Evolutionary conservation across 2,113 vertebrate genomes (phyloP).

Genomic region (Uropsilus gracilis): DNA sequence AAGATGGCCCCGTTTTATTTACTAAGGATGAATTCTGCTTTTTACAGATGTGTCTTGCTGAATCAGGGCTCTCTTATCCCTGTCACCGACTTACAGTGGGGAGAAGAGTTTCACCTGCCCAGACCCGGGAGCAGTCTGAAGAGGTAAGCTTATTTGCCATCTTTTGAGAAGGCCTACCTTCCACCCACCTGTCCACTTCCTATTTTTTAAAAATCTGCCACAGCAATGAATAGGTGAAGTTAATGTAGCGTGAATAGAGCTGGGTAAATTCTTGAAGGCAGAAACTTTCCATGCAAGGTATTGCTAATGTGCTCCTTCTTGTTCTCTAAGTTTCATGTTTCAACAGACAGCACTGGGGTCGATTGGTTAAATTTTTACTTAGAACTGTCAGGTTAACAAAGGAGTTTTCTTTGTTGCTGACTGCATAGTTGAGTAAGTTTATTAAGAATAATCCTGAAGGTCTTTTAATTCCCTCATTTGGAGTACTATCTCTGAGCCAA

Average conservation of each 20-base stretch:
- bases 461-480: conserved; percentile 17
- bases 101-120: conserved; percentile 93
- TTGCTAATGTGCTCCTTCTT: conserved; percentile 58
- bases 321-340: conserved; percentile 64
- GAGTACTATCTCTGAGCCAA: neutral
- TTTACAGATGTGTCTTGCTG: conserved; percentile 94
- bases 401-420: conserved; percentile 32
- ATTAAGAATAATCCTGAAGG: conserved; percentile 5
- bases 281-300: conserved; percentile 51
- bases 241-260: conserved; percentile 59
- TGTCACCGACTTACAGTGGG: conserved; percentile 98
- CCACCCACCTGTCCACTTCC: conserved; percentile 47
- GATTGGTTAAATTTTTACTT: conserved; percentile 62
- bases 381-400: conserved; percentile 45
- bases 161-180: conserved; percentile 21
- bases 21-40: conserved; percentile 61
- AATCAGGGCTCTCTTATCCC: conserved; percentile 94
- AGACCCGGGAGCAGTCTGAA: conserved; percentile 94
- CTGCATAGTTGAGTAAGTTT: conserved; percentile 19
- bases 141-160: conserved; percentile 87
- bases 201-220: conserved; percentile 58
- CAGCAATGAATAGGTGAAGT: conserved; percentile 52
- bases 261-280: conserved; percentile 57
- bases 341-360: conserved; percentile 30
- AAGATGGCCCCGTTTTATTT: neutral